Evolutionary conservation across 2,888 invertebrate genomes (phyloP), one percentile per base, ranked within the genome.

Genomic region (Drosophila barbarae): DNA sequence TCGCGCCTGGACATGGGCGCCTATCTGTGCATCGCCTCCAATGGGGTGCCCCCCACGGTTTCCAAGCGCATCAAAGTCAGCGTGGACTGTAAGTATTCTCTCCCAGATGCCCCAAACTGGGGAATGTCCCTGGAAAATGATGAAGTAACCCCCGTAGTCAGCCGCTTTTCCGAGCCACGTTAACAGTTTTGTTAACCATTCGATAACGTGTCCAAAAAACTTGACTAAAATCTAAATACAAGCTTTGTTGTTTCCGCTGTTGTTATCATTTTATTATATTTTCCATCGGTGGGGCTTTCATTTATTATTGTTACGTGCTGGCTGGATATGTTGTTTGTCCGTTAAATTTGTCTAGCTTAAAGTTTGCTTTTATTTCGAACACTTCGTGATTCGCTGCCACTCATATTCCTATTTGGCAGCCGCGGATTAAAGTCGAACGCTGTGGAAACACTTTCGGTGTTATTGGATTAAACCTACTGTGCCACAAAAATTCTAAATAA

Each of bases 61-160:
- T 96, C 96, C 89, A 97, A 97, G 90, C 92, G 95, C 87, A 96
- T 97, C 87, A 96, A 95, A 93, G 95, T 97, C 88, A 96, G 95
- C 91, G 96, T 97, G 60, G 96, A 97, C 90, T 97, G 96, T 97
- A 91, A 96, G 96, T 95, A 91, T 26, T 38, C 38, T 21, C 32
- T 28, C 15, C 34, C 23, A 52, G 39, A 42, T 10, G 51, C 46
- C 70, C 65, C 56, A 60, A 44, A 13, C 18, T 13, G 5, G 18
- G 18, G 30, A 46, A 8, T 46, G 18, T 18, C 28, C 7, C 30
- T 12, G 18, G 5, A 66, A 69, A 61, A 63, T 81, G 68, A 78
- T 76, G 57, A 61, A 81, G 60, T 64, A 69, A 68, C 67, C 41
- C 51, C 52, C 7, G 59, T 54, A 54, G 51, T 18, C 23, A 57